These are phyloP conservation scores for Lepidochrysops patricia DNA, from an alignment of 2,888 invertebrate species.

Conservation along the genomic window DNA sequence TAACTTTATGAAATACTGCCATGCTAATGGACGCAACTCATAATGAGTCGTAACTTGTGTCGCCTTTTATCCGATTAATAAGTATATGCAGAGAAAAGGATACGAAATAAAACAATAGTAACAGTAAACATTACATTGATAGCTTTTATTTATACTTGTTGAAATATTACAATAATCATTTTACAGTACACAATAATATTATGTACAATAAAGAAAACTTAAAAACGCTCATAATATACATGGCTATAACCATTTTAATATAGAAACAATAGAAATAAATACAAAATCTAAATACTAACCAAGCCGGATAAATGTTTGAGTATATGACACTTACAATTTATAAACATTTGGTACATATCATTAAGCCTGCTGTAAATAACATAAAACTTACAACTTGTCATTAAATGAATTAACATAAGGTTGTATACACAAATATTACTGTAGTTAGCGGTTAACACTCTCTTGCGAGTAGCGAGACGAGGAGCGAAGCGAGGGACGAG, in stretches of 20 bases:
- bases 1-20: too few relatives aligned
- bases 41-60: too few relatives aligned
- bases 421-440: background rate
- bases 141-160: slow-evolving; percentile 51
- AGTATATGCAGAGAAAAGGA: too few relatives aligned
- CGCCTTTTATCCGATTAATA: too few relatives aligned
- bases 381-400: background rate
- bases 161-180: slow-evolving; percentile 60
- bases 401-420: background rate
- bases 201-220: slow-evolving; percentile 39
- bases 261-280: background rate
- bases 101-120: slow-evolving; percentile 37
- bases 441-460: too few relatives aligned
- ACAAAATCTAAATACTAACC: background rate
- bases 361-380: background rate
- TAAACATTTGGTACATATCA: slow-evolving; percentile 8
- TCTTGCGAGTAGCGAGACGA: too few relatives aligned
- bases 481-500: too few relatives aligned
- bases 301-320: slow-evolving; percentile 1
- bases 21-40: too few relatives aligned
- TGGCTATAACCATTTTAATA: background rate
- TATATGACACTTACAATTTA: slow-evolving; percentile 7
- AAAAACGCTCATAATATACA: slow-evolving; percentile 7
- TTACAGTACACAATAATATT: slow-evolving; percentile 37
- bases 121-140: slow-evolving; percentile 68